These are phyloP conservation scores for Tachina lurida DNA, from an alignment of 2,888 invertebrate genomes.

Conservation along the genomic window DNA sequence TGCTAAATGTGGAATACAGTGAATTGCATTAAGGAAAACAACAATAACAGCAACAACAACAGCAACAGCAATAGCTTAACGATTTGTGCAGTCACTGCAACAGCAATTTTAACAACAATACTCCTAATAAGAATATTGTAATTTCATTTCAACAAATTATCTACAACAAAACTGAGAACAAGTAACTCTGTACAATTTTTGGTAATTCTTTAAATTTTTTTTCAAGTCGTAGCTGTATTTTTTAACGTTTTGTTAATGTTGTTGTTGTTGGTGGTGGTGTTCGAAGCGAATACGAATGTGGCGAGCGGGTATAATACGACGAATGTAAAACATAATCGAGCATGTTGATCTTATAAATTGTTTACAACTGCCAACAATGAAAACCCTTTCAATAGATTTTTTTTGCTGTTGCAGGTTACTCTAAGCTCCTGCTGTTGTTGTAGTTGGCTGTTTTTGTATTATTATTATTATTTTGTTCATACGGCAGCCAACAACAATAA, in stretches of 20 bases:
- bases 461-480: conserved; percentile 57
- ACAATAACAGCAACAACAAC: neutral
- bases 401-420: conserved; percentile 67
- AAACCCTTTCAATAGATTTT: conserved; percentile 71
- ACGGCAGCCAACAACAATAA: conserved; percentile 69
- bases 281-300: conserved; percentile 53
- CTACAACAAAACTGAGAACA: conserved; percentile 69
- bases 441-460: neutral
- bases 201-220: conserved; percentile 14
- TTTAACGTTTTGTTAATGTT: neutral
- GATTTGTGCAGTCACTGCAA: conserved; percentile 16
- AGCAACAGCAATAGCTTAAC: neutral
- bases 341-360: conserved; percentile 69
- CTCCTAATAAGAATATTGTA: conserved; percentile 68
- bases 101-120: conserved; percentile 42
- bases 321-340: conserved; percentile 71
- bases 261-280: conserved; percentile 16
- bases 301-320: conserved; percentile 64
- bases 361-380: conserved; percentile 72
- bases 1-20: conserved; percentile 38
- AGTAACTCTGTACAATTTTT: conserved; percentile 51
- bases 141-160: conserved; percentile 72
- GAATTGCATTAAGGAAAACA: conserved; percentile 22
- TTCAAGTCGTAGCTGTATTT: conserved; percentile 16
- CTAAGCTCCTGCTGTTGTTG: conserved; percentile 40